These are phyloP conservation scores for Lonchura striata DNA, from an alignment of 2,113 vertebrate genomes.

Conservation along the genomic window DNA sequence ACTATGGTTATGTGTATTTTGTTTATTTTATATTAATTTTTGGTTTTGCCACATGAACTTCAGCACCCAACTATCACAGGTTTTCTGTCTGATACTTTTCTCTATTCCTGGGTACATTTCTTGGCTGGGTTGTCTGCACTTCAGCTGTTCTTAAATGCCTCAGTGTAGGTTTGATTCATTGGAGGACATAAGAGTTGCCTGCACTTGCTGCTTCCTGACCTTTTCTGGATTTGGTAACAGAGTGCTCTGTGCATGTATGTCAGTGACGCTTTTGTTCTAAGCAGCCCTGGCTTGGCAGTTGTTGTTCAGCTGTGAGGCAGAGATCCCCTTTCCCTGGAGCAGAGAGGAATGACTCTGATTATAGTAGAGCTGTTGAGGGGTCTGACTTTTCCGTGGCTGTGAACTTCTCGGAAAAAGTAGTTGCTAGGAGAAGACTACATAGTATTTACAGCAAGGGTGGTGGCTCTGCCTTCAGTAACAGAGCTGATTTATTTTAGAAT, in stretches of 20 bases:
- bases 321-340: background rate
- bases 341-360: background rate
- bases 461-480: background rate
- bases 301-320: background rate
- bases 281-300: background rate
- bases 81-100: background rate
- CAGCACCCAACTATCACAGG: background rate
- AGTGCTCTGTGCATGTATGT: background rate
- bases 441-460: background rate
- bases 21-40: background rate
- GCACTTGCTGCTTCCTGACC: background rate
- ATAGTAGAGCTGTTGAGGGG: background rate
- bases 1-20: background rate
- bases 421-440: background rate
- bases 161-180: background rate
- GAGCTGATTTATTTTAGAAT: background rate
- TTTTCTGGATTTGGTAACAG: background rate
- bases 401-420: background rate
- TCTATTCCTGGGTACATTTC: background rate
- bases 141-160: background rate
- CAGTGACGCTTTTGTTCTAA: background rate
- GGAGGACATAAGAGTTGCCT: background rate
- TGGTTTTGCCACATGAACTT: background rate
- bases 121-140: background rate
- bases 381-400: background rate